A percentile compares a stretch with the other conserved stretches of the same genome.
These are phyloP conservation scores for Chrysochloris asiatica DNA, from an alignment of 2,113 vertebrate species.

Conservation along the genomic window DNA sequence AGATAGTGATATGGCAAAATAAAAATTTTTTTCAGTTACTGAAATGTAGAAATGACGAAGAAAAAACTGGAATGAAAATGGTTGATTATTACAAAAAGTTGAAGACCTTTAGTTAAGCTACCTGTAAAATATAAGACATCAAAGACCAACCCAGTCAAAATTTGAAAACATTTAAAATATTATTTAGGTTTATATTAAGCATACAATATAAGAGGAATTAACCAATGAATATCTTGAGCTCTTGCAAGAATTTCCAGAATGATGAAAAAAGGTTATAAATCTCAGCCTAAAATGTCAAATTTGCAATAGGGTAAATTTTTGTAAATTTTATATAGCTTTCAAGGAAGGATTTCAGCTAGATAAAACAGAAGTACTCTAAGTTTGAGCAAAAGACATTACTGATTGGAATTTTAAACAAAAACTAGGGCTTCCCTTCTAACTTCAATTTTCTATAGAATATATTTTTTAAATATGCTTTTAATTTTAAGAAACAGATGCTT, in stretches of 20 bases:
- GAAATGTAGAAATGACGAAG: neutral
- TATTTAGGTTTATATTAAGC: neutral
- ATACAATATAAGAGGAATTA: neutral
- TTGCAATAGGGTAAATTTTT: neutral
- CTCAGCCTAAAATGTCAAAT: neutral
- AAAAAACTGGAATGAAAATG: neutral
- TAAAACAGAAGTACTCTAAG: slow-evolving; percentile 10
- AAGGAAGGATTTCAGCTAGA: slow-evolving; percentile 4
- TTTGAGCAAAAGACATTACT: neutral
- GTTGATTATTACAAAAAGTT: neutral
- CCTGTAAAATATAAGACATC: neutral
- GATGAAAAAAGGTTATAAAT: neutral
- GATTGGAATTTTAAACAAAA: slow-evolving; percentile 20
- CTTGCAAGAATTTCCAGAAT: neutral
- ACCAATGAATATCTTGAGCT: neutral
- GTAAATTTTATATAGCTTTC: slow-evolving; percentile 5
- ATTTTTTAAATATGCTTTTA: neutral
- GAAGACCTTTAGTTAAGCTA: neutral
- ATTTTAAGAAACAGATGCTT: slow-evolving; percentile 22
- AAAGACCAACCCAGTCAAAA: neutral
- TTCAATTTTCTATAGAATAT: neutral
- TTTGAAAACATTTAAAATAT: neutral
- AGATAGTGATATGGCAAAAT: neutral
- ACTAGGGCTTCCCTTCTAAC: neutral
- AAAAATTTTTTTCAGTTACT: neutral